phyloP scores from a whole-genome alignment of 92 coral and sea anemone genomes.

The Pocillopora meandrina region DNA sequence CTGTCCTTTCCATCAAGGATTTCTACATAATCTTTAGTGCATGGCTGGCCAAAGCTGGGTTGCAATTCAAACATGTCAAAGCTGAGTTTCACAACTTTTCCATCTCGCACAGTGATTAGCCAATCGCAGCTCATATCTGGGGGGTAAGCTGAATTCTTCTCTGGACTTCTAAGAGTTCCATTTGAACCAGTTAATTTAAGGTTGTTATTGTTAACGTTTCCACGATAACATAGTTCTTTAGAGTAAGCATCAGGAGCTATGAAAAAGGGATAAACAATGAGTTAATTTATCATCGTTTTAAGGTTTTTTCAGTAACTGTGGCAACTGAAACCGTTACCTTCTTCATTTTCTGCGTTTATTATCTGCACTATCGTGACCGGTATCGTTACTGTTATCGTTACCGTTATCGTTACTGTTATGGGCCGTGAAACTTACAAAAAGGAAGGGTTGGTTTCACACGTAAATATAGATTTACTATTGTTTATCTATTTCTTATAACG shows the following conservation, averaged over 20 bases:
- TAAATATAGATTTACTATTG: no score
- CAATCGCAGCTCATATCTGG: conserved; percentile 27
- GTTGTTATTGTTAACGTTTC: conserved; percentile 10
- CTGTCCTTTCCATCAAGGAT: conserved; percentile 50
- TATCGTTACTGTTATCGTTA: no score
- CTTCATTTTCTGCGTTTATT: no score
- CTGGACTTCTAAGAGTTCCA: conserved; percentile 21
- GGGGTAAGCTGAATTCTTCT: conserved; percentile 9
- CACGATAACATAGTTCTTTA: neutral
- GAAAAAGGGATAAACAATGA: neutral
- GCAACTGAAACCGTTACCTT: no score
- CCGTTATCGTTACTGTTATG: no score
- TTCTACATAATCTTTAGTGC: conserved; percentile 51
- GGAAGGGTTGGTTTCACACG: no score
- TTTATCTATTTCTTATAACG: no score
- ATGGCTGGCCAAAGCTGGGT: neutral
- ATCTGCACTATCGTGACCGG: no score
- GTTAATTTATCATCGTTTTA: no score
- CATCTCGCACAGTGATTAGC: conserved; percentile 32
- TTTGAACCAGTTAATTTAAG: neutral
- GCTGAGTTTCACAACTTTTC: conserved; percentile 22
- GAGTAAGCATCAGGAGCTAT: neutral
- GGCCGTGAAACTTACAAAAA: no score
- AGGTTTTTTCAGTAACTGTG: no score
- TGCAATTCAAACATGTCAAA: conserved; percentile 28